Base-by-base conservation (phyloP, 2,888 invertebrate species). In the Drosophila yooni region DNA sequence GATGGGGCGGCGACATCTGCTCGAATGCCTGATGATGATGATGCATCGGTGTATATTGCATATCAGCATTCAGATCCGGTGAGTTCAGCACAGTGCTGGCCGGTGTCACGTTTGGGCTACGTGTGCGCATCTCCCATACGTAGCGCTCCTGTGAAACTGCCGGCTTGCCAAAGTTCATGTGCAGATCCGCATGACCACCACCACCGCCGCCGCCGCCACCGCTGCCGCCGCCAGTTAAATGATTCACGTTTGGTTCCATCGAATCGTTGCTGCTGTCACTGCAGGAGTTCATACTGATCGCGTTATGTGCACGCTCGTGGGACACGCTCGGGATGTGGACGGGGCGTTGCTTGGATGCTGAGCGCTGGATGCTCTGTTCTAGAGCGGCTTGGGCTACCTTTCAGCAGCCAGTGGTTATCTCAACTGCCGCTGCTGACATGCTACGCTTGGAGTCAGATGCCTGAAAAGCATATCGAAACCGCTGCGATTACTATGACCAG, bases 11-110 rank as follows among this genome's bases (percentile, higher is more conserved):
- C 18, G 77, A 71, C 51, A 61, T 38, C 15, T 77, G 61, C n/a
- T 69, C 71, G 13, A 71, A 70, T 7, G 67, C 27, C 40, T 63
- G 64, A 10, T 72, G 70, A 36, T 25, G 73, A 76, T 89, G 85
- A 78, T 91, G 90, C 81, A 92, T 80, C 31, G 89, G 83, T 2
- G 90, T 88, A 71, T 93, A 92, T 61, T 90, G 88, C 15, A 91
- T 75, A 8, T 93, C 92, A 29, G 92, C 88, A 76, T 91, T 92
- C 56, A 92, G 79, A 81, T 93, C 93, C 21, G 93, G 93, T 18
- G 93, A 93, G 76, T 93, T 93, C 3, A 93, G 79, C 61, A 93
- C 93, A 11, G 93, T 93, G 74, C 93, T 93, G 36, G 92, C 92
- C 46, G 93, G 93, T n/a, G 93, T 93, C 33, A 91, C 91, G 69